A percentile compares a stretch with the other conserved stretches of the same genome.
phyloP scores from a whole-genome alignment of 2,797 vertebrate species.

The Acanthopagrus latus region DNA sequence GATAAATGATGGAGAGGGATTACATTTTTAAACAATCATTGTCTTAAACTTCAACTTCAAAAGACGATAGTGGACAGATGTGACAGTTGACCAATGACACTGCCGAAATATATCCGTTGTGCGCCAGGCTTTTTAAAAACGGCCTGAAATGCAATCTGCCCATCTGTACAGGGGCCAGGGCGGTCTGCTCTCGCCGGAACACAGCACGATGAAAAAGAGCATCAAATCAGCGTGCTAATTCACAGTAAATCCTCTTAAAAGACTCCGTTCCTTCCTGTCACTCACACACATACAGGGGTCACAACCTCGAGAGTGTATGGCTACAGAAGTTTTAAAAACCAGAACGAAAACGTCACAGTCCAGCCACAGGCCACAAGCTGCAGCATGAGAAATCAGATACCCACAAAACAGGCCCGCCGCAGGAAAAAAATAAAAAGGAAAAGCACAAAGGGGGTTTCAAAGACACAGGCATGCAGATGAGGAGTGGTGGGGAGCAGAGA shows the following conservation, averaged over 20 bases:
- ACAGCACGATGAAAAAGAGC: constrained; percentile 67
- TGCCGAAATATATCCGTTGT: constrained; percentile 53
- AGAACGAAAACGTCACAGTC: constrained; percentile 74
- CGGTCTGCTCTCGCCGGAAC: constrained; percentile 50
- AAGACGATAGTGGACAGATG: constrained; percentile 55
- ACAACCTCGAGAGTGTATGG: constrained; percentile 64
- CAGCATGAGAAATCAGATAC: constrained; percentile 70
- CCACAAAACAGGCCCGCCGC: constrained; percentile 57
- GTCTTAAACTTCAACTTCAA: constrained; percentile 52
- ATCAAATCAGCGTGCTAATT: constrained; percentile 82
- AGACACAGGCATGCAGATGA: constrained; percentile 67
- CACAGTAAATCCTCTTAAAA: constrained; percentile 84
- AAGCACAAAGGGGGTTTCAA: constrained; percentile 55
- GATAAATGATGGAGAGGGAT: constrained; percentile 39
- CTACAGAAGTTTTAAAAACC: constrained; percentile 73
- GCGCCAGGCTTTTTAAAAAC: constrained; percentile 48
- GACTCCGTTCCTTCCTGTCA: constrained; percentile 76
- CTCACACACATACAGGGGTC: constrained; percentile 73
- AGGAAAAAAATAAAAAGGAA: constrained; percentile 13
- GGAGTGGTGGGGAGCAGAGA: constrained; percentile 53
- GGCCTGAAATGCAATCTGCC: constrained; percentile 71
- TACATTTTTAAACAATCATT: constrained; percentile 20
- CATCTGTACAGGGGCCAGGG: constrained; percentile 65
- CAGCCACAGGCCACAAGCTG: constrained; percentile 52
- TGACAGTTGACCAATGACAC: constrained; percentile 66